These are phyloP conservation scores for Listronotus bonariensis DNA, from an alignment of 1,140 invertebrate species.

Conservation along the genomic window DNA sequence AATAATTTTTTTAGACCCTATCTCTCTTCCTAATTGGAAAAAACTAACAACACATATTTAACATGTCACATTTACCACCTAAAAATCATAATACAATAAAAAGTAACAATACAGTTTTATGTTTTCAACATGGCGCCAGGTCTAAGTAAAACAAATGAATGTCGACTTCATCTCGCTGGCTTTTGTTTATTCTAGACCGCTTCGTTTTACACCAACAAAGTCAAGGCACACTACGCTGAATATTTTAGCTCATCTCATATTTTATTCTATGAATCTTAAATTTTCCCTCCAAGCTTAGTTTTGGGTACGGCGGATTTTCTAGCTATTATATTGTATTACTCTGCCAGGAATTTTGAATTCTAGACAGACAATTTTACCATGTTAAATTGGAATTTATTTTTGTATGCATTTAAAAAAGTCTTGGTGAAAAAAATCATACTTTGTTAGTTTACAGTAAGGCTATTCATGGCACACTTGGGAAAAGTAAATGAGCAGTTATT, in stretches of 20 bases:
- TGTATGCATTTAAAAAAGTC: too few relatives aligned
- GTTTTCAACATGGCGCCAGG: conserved; percentile 8
- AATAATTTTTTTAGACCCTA: too few relatives aligned
- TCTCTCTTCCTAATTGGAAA: too few relatives aligned
- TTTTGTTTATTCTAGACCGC: conserved; percentile 42
- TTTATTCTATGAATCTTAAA: conserved; percentile 55
- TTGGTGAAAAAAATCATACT: too few relatives aligned
- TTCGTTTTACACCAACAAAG: conserved; percentile 34
- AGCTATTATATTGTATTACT: conserved; percentile 36
- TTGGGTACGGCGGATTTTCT: conserved; percentile 22
- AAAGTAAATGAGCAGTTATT: too few relatives aligned
- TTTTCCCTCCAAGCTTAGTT: conserved; percentile 40
- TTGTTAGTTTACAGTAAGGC: too few relatives aligned
- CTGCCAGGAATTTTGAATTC: conserved; percentile 14
- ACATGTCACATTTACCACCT: too few relatives aligned
- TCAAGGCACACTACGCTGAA: conserved; percentile 50
- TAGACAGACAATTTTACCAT: conserved; percentile 17
- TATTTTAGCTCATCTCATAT: conserved; percentile 52
- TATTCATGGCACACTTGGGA: too few relatives aligned
- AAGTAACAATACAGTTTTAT: neutral
- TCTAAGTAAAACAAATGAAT: conserved; percentile 12
- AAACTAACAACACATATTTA: too few relatives aligned
- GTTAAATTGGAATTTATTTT: neutral
- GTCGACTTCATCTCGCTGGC: conserved; percentile 12
- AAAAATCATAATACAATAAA: too few relatives aligned